Evolutionary conservation across 2,797 vertebrate species (phyloP).

Genomic region (Anguilla obscura): DNA sequence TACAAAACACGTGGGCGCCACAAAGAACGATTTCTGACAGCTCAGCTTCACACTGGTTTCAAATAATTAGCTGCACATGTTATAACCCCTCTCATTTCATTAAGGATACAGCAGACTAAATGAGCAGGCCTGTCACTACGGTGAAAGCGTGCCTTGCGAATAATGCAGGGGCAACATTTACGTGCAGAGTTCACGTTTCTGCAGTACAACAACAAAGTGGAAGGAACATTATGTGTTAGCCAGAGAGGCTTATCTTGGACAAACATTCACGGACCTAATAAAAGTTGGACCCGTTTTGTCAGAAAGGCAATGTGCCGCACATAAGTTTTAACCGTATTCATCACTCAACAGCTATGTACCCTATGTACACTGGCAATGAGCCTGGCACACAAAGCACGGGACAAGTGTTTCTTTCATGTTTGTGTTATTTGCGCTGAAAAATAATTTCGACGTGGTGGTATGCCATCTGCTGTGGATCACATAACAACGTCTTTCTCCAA

Average conservation of each 20-base stretch:
- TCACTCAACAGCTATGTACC: constrained; percentile 9
- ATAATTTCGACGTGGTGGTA: background rate
- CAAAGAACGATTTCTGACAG: background rate
- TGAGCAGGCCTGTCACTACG: background rate
- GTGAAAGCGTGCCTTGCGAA: background rate
- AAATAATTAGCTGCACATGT: background rate
- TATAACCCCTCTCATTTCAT: background rate
- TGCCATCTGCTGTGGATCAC: constrained; percentile 1
- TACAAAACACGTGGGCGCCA: background rate
- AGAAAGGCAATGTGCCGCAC: background rate
- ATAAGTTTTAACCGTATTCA: background rate
- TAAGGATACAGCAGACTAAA: background rate
- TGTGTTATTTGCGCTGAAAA: constrained; percentile 13
- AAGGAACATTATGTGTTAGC: background rate
- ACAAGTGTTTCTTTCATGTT: background rate
- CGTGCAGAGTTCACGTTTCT: background rate
- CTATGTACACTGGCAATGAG: background rate
- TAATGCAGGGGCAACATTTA: background rate
- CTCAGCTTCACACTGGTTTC: background rate
- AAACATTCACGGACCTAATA: background rate
- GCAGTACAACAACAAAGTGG: background rate
- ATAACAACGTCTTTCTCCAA: background rate
- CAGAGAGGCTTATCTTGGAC: constrained; percentile 1
- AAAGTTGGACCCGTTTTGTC: background rate
- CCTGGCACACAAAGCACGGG: background rate